Evolutionary conservation across 2,888 invertebrate genomes (phyloP).

Genomic region (Eulithis prunata): DNA sequence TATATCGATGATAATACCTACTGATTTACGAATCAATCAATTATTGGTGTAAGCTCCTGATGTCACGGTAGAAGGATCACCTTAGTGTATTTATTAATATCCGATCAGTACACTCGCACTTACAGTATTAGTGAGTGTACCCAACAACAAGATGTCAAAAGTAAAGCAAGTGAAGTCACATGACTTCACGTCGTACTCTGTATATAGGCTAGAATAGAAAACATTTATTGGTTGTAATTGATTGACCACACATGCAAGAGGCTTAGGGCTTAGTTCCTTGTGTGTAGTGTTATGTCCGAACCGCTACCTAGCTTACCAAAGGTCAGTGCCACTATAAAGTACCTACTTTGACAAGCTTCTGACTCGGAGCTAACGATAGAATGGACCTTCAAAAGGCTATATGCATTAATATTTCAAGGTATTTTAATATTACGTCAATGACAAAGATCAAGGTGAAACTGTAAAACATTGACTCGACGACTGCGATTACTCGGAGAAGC

Average conservation of each 20-base stretch:
- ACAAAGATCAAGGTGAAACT: not conserved
- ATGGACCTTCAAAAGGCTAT: slow-evolving; percentile 1
- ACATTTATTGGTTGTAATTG: no score
- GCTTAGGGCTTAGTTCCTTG: no score
- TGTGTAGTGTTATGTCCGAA: no score
- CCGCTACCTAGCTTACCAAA: not conserved
- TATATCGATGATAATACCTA: not conserved
- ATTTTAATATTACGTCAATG: not conserved
- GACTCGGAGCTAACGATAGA: not conserved
- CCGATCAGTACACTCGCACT: not conserved
- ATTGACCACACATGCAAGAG: no score
- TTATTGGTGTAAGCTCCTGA: not conserved
- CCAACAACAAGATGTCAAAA: no score
- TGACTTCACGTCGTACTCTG: no score
- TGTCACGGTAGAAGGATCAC: not conserved
- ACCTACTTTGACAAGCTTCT: slow-evolving; percentile 1
- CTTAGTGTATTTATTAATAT: not conserved
- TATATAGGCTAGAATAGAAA: no score
- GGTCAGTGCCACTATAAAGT: slow-evolving; percentile 6
- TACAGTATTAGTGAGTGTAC: no score
- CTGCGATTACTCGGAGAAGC: not conserved
- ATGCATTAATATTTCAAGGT: not conserved
- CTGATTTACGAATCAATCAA: not conserved
- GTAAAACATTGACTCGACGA: no score
- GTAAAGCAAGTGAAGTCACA: no score